Evolutionary conservation across 2,888 invertebrate genomes (phyloP).

Genomic region (Drosophila planitibia): DNA sequence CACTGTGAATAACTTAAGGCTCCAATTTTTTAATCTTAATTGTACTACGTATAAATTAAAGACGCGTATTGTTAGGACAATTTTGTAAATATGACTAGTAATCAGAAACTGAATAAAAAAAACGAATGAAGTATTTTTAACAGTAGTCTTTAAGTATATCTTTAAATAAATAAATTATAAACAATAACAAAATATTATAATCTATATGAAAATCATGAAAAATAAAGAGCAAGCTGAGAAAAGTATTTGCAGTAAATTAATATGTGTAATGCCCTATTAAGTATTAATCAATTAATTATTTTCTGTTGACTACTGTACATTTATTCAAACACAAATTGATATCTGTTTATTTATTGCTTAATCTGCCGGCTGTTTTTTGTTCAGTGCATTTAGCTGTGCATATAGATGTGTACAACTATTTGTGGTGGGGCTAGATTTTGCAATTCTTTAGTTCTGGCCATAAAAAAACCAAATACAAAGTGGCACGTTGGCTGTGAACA

Average conservation of each 20-base stretch:
- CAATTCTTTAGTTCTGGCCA: slow-evolving; percentile 26
- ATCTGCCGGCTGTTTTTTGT: background rate
- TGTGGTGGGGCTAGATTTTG: slow-evolving; percentile 35
- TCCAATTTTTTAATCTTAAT: background rate
- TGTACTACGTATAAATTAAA: background rate
- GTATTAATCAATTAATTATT: background rate
- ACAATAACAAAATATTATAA: background rate
- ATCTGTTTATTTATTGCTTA: background rate
- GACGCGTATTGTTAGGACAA: fast-evolving
- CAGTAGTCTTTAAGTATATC: background rate
- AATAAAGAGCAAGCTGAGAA: too few species aligned
- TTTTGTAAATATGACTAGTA: background rate
- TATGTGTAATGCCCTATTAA: too few species aligned
- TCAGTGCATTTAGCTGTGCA: slow-evolving; percentile 1
- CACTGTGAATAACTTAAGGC: slow-evolving; percentile 13
- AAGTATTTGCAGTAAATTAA: too few species aligned
- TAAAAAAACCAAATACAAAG: slow-evolving; percentile 47
- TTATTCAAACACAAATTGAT: background rate
- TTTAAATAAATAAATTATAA: background rate
- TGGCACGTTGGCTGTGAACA: slow-evolving; percentile 33
- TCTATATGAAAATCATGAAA: too few species aligned
- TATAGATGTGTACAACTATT: slow-evolving; percentile 7
- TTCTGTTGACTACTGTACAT: background rate
- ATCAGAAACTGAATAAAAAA: background rate
- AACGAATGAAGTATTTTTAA: background rate